Conservation (phyloP, 2,113 vertebrate genomes). For the Pituophis catenifer region DNA sequence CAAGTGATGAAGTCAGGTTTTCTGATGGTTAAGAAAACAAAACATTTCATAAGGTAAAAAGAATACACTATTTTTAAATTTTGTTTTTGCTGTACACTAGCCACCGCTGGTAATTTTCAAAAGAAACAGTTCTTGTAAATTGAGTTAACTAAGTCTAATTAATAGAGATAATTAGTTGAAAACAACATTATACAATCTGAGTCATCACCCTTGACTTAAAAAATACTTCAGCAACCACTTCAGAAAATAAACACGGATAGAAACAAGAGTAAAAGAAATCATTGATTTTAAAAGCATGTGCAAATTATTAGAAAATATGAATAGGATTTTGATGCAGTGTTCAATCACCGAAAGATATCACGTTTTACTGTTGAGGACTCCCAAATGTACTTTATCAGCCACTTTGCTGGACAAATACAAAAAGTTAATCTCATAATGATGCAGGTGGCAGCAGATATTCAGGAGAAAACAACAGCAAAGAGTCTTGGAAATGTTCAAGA, state of each 20-base stretch:
- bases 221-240: not conserved
- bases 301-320: not conserved
- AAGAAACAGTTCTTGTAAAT: constrained; percentile 14
- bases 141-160: not conserved
- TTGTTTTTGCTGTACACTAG: not conserved
- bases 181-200: not conserved
- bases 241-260: not conserved
- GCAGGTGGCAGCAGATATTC: not conserved
- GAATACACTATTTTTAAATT: not conserved
- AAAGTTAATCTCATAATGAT: not conserved
- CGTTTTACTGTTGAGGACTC: not conserved
- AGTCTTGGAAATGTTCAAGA: not conserved
- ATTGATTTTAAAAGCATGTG: not conserved
- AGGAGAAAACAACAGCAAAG: not conserved
- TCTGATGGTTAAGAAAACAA: constrained; percentile 64
- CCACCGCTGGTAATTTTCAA: not conserved
- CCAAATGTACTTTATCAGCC: not conserved
- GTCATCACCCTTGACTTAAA: not conserved
- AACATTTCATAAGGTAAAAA: constrained; percentile 42
- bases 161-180: not conserved
- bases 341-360: not conserved
- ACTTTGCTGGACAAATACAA: not conserved
- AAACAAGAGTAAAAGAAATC: not conserved
- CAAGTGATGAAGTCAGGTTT: constrained; percentile 56
- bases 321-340: too few relatives aligned